phyloP scores from a whole-genome alignment of 2,888 invertebrate genomes.

The Amitus sp. region DNA sequence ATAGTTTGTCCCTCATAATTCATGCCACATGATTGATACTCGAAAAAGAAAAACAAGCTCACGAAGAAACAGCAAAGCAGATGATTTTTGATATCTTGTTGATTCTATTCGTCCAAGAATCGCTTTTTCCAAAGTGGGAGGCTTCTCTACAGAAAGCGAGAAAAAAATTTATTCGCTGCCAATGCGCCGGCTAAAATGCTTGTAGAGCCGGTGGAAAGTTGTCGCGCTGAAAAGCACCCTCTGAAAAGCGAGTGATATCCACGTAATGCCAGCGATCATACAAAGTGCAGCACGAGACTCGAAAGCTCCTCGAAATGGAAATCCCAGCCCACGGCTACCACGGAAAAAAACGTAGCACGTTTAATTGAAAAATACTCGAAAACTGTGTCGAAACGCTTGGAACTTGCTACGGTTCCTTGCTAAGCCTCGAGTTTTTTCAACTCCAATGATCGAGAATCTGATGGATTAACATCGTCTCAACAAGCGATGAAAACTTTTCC shows the following conservation, averaged over 20 bases:
- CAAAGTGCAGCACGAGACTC: constrained; percentile 22
- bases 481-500: not conserved
- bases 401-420: too few relatives aligned
- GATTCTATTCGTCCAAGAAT: constrained; percentile 29
- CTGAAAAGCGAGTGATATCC: constrained; percentile 27
- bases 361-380: constrained; percentile 17
- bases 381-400: not conserved
- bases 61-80: not conserved
- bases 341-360: constrained; percentile 1
- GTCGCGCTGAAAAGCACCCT: constrained; percentile 26
- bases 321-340: constrained; percentile 8
- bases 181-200: constrained; percentile 27
- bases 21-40: too few relatives aligned
- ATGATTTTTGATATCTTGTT: not conserved
- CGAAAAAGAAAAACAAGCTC: not conserved
- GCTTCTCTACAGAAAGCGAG: constrained; percentile 24
- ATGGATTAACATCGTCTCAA: not conserved
- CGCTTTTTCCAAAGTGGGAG: constrained; percentile 31
- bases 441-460: too few relatives aligned
- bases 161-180: constrained; percentile 27
- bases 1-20: too few relatives aligned
- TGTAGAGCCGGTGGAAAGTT: constrained; percentile 28
- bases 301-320: constrained; percentile 18
- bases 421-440: too few relatives aligned
- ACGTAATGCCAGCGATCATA: constrained; percentile 28